A percentile compares a stretch with the other conserved stretches of the same genome.
Conservation (phyloP, 1,140 invertebrate genomes). For the Hycleus phaleratus region DNA sequence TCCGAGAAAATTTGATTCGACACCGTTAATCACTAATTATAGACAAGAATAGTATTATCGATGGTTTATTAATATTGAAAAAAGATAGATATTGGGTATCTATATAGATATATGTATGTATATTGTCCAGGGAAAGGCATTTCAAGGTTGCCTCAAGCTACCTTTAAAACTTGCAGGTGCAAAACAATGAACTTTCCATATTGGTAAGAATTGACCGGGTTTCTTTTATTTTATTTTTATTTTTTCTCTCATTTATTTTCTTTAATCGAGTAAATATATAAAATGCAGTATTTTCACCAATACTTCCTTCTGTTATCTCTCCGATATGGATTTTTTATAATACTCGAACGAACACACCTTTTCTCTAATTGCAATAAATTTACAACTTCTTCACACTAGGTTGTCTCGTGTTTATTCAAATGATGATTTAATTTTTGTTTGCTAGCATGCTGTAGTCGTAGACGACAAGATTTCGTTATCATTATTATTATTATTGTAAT, state of each 20-base stretch:
- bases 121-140: conserved; percentile 20
- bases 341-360: conserved; percentile 6
- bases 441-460: background rate
- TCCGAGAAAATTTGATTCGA: conserved; percentile 17
- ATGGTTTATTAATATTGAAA: background rate
- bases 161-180: conserved; percentile 25
- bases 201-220: background rate
- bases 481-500: too few relatives aligned
- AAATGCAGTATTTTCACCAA: too few relatives aligned
- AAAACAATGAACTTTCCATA: conserved; percentile 18
- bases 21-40: conserved; percentile 15
- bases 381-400: conserved; percentile 14
- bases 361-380: conserved; percentile 15
- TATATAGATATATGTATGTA: background rate
- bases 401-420: conserved; percentile 14
- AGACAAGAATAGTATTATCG: background rate
- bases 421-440: conserved; percentile 15
- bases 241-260: too few relatives aligned
- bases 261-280: too few relatives aligned
- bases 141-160: conserved; percentile 24
- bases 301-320: too few relatives aligned
- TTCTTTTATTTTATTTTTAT: too few relatives aligned
- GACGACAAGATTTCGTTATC: too few relatives aligned
- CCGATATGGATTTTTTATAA: too few relatives aligned
- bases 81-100: conserved; percentile 3